A percentile compares a stretch with the other conserved stretches of the same genome.
phyloP scores from a whole-genome alignment of 2,113 vertebrate species.

The Apaloderma vittatum region DNA sequence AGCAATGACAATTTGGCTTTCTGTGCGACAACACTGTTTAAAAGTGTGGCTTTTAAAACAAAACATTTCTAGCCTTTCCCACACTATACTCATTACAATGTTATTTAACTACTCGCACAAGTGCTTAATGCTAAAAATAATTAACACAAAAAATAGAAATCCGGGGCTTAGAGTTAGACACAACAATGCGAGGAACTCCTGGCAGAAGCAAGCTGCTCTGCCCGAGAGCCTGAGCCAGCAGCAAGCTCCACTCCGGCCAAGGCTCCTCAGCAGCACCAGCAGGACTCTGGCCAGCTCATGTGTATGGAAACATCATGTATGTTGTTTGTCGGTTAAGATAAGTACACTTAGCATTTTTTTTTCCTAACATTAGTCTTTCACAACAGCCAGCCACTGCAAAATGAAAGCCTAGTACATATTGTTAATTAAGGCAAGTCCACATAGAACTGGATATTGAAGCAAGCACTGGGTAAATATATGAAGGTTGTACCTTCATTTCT shows the following conservation, averaged over 20 bases:
- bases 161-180: neutral
- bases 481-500: conserved; percentile 13
- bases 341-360: neutral
- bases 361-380: neutral
- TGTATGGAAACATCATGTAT: accelerated
- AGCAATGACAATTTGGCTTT: neutral
- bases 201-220: neutral
- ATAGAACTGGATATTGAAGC: neutral
- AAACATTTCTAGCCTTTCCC: neutral
- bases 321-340: neutral
- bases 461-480: neutral
- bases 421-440: neutral
- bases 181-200: neutral
- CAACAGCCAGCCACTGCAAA: neutral
- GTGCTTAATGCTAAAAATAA: neutral
- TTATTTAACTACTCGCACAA: neutral
- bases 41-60: neutral
- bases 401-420: neutral
- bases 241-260: neutral
- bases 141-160: neutral
- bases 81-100: neutral
- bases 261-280: accelerated
- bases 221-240: neutral
- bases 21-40: neutral
- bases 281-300: neutral